Conservation (phyloP, 2,888 invertebrate species). For the Biston betularia region DNA sequence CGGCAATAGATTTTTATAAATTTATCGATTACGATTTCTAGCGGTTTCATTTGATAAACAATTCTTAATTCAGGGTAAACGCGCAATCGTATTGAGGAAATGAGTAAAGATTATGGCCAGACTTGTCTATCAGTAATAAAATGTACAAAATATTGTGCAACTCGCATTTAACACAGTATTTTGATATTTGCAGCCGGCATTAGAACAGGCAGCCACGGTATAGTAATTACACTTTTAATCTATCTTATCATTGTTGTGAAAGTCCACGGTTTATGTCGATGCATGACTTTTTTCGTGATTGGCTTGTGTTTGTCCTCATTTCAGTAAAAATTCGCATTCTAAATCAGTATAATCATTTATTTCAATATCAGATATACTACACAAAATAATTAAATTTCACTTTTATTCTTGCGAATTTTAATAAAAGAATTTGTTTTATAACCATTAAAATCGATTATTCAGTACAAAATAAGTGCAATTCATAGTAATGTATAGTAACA, state of each 20-base stretch:
- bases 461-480: background rate
- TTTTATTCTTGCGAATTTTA: no score
- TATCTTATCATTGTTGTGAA: constrained; percentile 33
- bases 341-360: background rate
- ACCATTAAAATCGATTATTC: no score
- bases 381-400: no score
- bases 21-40: background rate
- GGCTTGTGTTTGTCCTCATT: background rate
- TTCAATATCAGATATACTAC: no score
- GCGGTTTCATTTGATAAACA: background rate
- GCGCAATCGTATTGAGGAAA: no score
- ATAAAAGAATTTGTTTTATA: no score
- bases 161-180: constrained; percentile 11
- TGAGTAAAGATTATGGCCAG: no score
- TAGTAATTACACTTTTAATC: constrained; percentile 62
- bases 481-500: background rate
- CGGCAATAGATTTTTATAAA: no score
- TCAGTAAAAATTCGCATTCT: background rate
- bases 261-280: constrained; percentile 22
- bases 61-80: background rate
- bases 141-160: no score
- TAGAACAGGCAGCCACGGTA: constrained; percentile 72
- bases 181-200: constrained; percentile 68
- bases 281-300: constrained; percentile 11
- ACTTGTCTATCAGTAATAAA: background rate